Conservation (phyloP, 2,888 invertebrate genomes). For the Xestia c-nigrum region DNA sequence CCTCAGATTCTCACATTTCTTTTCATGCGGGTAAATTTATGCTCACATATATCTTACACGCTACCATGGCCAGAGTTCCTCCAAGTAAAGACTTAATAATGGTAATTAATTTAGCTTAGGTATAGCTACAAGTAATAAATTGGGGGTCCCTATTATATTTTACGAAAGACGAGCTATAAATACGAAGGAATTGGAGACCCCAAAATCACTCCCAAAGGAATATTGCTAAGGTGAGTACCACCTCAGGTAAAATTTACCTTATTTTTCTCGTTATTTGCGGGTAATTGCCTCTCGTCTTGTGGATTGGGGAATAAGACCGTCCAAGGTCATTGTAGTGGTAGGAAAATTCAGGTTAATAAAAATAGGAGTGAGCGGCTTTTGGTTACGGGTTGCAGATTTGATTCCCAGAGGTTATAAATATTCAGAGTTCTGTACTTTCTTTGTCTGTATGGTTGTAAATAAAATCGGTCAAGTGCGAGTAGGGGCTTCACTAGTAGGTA, state of each 20-base stretch:
- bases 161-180: slow-evolving; percentile 34
- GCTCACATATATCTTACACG: slow-evolving; percentile 22
- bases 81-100: slow-evolving; percentile 17
- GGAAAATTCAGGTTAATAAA: slow-evolving; percentile 5
- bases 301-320: slow-evolving; percentile 18
- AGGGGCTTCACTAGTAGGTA: too few species aligned
- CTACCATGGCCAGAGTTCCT: slow-evolving; percentile 16
- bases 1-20: background rate
- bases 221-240: slow-evolving; percentile 11
- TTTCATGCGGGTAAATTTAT: slow-evolving; percentile 10
- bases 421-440: background rate
- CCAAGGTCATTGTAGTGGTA: background rate
- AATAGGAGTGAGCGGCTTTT: background rate
- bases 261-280: slow-evolving; percentile 44
- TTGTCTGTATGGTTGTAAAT: background rate
- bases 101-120: slow-evolving; percentile 47
- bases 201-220: slow-evolving; percentile 38
- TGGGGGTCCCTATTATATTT: slow-evolving; percentile 23
- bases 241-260: slow-evolving; percentile 26
- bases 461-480: background rate
- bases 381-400: too few species aligned
- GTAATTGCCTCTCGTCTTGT: slow-evolving; percentile 34
- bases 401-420: background rate
- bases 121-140: slow-evolving; percentile 37
- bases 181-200: slow-evolving; percentile 16